Evolutionary conservation across 2,797 vertebrate genomes (phyloP).

Genomic region (Meriones psammophilus): DNA sequence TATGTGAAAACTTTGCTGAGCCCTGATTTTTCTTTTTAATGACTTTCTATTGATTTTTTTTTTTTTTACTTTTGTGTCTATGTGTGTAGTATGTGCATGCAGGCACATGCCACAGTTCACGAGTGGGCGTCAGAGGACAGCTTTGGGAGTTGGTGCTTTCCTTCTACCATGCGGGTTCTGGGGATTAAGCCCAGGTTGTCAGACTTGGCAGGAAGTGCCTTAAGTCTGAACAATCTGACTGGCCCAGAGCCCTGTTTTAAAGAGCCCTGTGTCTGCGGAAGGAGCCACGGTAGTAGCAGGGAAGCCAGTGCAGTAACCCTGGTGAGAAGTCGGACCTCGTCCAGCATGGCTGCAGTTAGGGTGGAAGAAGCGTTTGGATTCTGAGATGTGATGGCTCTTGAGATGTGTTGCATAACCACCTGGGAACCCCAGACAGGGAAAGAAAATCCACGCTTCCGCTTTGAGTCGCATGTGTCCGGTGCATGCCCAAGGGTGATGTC

Average conservation of each 20-base stretch:
- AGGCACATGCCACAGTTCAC: neutral
- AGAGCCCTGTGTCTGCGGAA: neutral
- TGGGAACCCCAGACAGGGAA: neutral
- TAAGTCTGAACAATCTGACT: neutral
- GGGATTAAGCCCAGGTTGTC: neutral
- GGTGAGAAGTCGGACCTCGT: neutral
- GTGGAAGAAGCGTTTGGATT: constrained; percentile 26
- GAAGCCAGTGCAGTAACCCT: neutral
- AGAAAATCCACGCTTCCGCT: neutral
- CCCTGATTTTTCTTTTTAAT: neutral
- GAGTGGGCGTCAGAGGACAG: neutral
- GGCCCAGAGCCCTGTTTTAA: constrained; percentile 3
- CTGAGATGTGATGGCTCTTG: constrained; percentile 12
- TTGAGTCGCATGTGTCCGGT: neutral
- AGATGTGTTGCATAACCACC: neutral
- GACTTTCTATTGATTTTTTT: neutral
- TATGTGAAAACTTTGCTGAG: neutral
- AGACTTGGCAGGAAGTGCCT: neutral
- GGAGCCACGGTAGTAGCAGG: neutral
- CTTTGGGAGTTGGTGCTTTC: neutral
- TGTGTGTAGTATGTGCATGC: neutral
- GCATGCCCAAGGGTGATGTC: neutral
- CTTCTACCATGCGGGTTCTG: neutral
- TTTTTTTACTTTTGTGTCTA: neutral
- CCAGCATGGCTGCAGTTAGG: neutral